A percentile compares a stretch with the other conserved stretches of the same genome.
These are phyloP conservation scores for Aproaerema taeniolella DNA, from an alignment of 2,888 invertebrate genomes.

Conservation along the genomic window DNA sequence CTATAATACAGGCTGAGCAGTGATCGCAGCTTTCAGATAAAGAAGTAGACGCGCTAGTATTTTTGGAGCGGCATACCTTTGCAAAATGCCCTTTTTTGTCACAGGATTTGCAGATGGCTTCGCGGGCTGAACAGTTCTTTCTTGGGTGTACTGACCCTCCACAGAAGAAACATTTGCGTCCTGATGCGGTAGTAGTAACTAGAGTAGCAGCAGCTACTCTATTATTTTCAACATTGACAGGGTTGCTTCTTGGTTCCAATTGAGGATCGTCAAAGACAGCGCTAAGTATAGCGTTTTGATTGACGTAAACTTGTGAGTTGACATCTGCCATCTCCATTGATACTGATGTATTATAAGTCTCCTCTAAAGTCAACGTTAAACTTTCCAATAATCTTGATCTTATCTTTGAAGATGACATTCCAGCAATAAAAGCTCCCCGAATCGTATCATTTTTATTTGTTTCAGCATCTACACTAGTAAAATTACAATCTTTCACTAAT, in stretches of 20 bases:
- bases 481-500: not conserved
- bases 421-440: not conserved
- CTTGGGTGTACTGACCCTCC: not conserved
- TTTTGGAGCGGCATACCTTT: not conserved
- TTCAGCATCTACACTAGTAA: not conserved
- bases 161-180: constrained; percentile 1
- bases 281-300: no score
- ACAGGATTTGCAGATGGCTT: not conserved
- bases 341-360: not conserved
- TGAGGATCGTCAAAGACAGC: no score
- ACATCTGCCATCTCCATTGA: not conserved
- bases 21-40: no score
- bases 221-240: no score
- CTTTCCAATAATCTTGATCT: not conserved
- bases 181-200: no score
- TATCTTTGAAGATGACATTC: not conserved
- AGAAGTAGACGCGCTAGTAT: not conserved
- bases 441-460: not conserved
- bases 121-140: not conserved
- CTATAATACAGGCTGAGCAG: no score
- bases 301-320: not conserved
- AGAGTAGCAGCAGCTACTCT: no score
- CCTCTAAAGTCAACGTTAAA: not conserved
- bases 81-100: not conserved
- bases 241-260: no score